A percentile compares a stretch with the other conserved stretches of the same genome.
phyloP scores from a whole-genome alignment of 2,113 vertebrate species.

The Alethe diademata region DNA sequence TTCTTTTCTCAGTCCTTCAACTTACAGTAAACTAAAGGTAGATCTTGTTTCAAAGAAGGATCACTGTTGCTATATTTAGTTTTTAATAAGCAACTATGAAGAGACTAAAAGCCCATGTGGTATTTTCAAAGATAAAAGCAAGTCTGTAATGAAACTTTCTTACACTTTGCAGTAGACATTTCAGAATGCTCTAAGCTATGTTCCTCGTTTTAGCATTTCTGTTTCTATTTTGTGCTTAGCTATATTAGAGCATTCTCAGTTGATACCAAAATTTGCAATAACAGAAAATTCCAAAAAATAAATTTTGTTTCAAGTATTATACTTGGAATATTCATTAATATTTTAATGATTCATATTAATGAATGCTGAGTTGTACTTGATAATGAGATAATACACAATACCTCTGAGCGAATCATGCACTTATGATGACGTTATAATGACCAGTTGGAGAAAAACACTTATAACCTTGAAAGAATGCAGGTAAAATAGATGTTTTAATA shows the following conservation, averaged over 20 bases:
- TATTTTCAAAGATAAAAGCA: not conserved
- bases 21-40: not conserved
- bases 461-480: not conserved
- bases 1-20: not conserved
- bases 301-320: not conserved
- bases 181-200: not conserved
- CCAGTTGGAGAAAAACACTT: not conserved
- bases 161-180: not conserved
- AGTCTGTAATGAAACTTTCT: not conserved
- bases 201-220: not conserved
- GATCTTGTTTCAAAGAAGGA: not conserved
- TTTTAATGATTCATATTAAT: not conserved
- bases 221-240: not conserved
- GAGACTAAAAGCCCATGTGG: not conserved
- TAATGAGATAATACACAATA: not conserved
- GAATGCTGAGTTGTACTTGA: slow-evolving; percentile 3
- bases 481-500: slow-evolving; percentile 18
- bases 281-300: not conserved
- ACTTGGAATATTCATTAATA: not conserved
- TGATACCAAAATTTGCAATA: not conserved
- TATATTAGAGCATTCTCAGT: not conserved
- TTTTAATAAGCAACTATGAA: not conserved
- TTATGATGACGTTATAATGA: not conserved
- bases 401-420: not conserved
- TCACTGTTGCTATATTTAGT: fast-evolving